These are phyloP conservation scores for Stenodera caucasica DNA, from an alignment of 2,888 invertebrate genomes.

Conservation along the genomic window DNA sequence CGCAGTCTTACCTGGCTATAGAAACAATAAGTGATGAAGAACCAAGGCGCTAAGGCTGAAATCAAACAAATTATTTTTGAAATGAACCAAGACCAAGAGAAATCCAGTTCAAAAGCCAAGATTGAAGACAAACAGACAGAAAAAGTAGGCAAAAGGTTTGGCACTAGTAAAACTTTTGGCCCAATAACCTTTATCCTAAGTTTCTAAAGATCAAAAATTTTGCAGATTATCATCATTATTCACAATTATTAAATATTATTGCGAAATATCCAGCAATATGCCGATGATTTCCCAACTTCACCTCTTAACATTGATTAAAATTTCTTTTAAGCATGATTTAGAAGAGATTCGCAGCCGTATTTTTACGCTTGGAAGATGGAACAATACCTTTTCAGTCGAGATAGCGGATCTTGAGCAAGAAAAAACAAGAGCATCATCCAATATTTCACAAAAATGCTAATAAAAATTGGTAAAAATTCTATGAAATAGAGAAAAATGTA, in stretches of 20 bases:
- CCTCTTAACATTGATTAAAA: neutral
- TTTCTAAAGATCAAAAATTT: too few species aligned
- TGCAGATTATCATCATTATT: too few species aligned
- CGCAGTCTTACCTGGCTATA: conserved; percentile 43
- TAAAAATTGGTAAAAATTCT: neutral
- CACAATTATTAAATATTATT: neutral
- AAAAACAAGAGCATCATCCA: neutral
- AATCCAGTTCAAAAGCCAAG: neutral
- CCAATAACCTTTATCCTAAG: too few species aligned
- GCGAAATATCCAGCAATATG: neutral
- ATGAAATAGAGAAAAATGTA: neutral
- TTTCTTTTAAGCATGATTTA: neutral
- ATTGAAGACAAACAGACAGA: neutral
- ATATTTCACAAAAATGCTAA: neutral
- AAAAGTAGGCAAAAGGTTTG: too few species aligned
- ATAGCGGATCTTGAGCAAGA: neutral
- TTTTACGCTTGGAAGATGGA: neutral
- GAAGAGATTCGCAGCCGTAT: neutral
- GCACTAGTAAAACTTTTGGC: too few species aligned
- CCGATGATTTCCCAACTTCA: neutral
- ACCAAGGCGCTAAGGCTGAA: conserved; percentile 47
- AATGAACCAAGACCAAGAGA: neutral
- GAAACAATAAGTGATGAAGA: conserved; percentile 46
- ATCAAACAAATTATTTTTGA: conserved; percentile 23
- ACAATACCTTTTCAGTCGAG: neutral